Evolutionary conservation across 1,140 invertebrate species (phyloP).

Genomic region (Philotrypesis tridentata): DNA sequence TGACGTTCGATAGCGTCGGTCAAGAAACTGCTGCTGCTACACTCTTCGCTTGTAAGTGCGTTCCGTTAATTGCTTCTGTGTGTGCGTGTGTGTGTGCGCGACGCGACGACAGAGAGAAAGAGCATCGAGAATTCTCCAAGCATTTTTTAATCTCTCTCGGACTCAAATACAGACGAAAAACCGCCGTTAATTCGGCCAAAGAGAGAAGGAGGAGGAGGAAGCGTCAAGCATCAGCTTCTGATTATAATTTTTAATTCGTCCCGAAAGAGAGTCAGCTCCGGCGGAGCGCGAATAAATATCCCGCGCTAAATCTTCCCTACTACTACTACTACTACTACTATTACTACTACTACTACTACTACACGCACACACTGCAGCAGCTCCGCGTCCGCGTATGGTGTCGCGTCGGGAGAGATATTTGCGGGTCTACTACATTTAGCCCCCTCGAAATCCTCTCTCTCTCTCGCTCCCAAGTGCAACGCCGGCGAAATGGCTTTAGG

Average conservation of each 20-base stretch:
- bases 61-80: constrained; percentile 25
- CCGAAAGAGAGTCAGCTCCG: background rate
- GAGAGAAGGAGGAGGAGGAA: background rate
- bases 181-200: background rate
- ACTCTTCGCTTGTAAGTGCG: background rate
- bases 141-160: background rate
- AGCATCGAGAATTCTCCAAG: background rate
- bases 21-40: constrained; percentile 28
- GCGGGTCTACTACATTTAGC: constrained; percentile 47
- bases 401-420: constrained; percentile 37
- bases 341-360: too few relatives aligned
- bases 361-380: too few relatives aligned
- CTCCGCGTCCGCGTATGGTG: too few relatives aligned
- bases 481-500: constrained; percentile 39
- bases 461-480: constrained; percentile 19
- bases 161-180: background rate
- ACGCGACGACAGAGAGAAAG: background rate
- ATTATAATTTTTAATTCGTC: background rate
- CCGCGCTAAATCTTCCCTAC: constrained; percentile 29
- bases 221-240: background rate
- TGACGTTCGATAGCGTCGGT: constrained; percentile 39
- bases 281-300: constrained; percentile 6
- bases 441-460: constrained; percentile 14
- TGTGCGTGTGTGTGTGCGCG: too few relatives aligned
- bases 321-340: too few relatives aligned